Conservation (phyloP, 2,113 vertebrate genomes). For the Macquaria australasica region DNA sequence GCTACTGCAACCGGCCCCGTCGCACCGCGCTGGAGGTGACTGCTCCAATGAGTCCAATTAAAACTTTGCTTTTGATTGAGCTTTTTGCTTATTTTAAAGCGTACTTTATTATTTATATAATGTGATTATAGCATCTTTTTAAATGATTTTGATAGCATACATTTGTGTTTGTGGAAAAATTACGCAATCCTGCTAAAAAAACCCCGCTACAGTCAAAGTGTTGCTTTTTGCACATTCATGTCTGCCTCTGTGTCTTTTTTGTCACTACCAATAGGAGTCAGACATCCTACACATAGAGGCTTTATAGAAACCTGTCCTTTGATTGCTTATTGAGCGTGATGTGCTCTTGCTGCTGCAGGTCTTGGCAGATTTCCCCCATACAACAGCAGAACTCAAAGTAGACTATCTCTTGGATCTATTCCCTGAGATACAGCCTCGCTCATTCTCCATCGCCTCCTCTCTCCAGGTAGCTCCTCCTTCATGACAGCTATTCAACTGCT, state of each 20-base stretch:
- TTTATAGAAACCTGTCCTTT: not conserved
- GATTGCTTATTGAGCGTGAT: not conserved
- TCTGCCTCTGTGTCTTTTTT: not conserved
- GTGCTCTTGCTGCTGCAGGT: constrained; percentile 80
- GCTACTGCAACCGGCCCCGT: constrained; percentile 91
- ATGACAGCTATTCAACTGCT: not conserved
- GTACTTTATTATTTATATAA: too few species aligned
- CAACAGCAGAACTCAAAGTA: constrained; percentile 82
- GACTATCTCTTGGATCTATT: constrained; percentile 93
- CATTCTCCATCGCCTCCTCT: constrained; percentile 96
- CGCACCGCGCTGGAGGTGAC: constrained; percentile 91
- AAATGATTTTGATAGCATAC: not conserved
- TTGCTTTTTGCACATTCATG: not conserved
- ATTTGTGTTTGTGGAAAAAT: not conserved
- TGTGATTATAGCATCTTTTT: not conserved
- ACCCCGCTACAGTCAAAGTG: not conserved
- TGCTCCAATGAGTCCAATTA: fast-evolving
- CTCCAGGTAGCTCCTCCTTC: constrained; percentile 83
- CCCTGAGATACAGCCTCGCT: constrained; percentile 91
- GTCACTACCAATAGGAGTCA: not conserved
- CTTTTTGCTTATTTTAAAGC: not conserved
- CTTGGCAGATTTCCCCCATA: constrained; percentile 92
- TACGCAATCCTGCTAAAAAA: not conserved
- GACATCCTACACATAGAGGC: not conserved
- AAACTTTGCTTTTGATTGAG: not conserved